Percentiles rank a stretch among this genome's conserved stretches.
Evolutionary conservation across 2,113 vertebrate species (phyloP).

Genomic region (Syngnathoides biaculeatus): DNA sequence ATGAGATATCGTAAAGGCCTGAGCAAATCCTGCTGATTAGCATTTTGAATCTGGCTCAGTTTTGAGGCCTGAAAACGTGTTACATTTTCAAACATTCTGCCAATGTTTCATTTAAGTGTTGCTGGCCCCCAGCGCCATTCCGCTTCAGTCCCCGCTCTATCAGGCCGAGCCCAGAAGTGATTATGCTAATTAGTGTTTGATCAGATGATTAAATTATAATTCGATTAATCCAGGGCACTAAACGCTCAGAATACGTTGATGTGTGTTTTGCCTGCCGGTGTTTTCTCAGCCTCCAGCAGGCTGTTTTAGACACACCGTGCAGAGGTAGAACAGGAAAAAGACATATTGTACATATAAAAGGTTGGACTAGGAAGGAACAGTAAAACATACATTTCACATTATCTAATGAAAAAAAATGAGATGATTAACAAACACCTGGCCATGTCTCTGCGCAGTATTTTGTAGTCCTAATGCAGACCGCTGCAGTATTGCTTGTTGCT

Average conservation of each 20-base stretch:
- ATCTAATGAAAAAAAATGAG: constrained; percentile 43
- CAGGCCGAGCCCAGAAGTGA: constrained; percentile 85
- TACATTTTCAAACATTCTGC: constrained; percentile 68
- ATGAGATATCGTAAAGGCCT: constrained; percentile 39
- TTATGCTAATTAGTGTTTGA: constrained; percentile 95
- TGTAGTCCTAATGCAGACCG: constrained; percentile 49
- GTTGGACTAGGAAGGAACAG: constrained; percentile 1
- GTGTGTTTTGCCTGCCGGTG: constrained; percentile 73
- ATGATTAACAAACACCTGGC: constrained; percentile 40
- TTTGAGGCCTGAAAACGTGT: constrained; percentile 52
- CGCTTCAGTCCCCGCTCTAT: constrained; percentile 73
- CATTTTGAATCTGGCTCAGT: constrained; percentile 42
- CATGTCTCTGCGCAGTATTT: constrained; percentile 44
- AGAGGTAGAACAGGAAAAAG: constrained; percentile 17
- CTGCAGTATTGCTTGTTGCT: constrained; percentile 52
- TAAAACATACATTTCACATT: constrained; percentile 21
- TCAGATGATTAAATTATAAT: constrained; percentile 96
- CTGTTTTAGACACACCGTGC: constrained; percentile 7
- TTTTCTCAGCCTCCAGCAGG: constrained; percentile 51
- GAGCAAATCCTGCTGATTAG: constrained; percentile 44
- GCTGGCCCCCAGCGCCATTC: constrained; percentile 72
- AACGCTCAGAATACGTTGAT: constrained; percentile 80
- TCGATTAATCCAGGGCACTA: constrained; percentile 85
- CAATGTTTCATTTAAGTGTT: constrained; percentile 73
- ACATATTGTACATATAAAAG: background rate